Conservation (phyloP, 2,113 vertebrate species). For the Protomyctophum bolini region DNA sequence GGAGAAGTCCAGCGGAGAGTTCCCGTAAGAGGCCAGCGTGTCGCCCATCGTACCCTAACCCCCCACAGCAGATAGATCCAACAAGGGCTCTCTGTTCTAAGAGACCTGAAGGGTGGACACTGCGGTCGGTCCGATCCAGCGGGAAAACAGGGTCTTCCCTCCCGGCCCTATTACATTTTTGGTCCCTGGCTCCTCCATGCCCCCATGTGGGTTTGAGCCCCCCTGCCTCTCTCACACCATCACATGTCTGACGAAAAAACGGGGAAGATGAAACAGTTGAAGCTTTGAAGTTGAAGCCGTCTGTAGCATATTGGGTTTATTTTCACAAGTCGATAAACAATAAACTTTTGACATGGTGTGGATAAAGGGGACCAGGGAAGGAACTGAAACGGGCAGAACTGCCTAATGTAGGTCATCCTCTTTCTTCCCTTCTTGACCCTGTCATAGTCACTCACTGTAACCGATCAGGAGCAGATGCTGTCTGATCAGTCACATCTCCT, state of each 20-base stretch:
- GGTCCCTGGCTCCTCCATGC: conserved; percentile 17
- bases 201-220: conserved; percentile 25
- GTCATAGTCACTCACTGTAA: conserved; percentile 23
- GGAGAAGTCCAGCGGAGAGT: conserved; percentile 24
- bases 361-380: conserved; percentile 4
- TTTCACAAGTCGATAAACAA: conserved; percentile 12
- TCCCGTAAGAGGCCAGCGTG: conserved; percentile 14
- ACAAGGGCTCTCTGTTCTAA: conserved; percentile 68
- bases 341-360: neutral
- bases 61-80: neutral
- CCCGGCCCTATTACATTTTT: conserved; percentile 10
- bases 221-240: conserved; percentile 29
- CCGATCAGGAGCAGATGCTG: conserved; percentile 22
- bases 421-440: conserved; percentile 16
- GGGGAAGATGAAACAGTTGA: conserved; percentile 9
- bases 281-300: conserved; percentile 1
- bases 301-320: neutral
- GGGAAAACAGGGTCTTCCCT: conserved; percentile 19
- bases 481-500: neutral
- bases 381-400: conserved; percentile 33
- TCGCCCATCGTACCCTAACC: neutral
- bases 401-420: conserved; percentile 35
- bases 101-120: conserved; percentile 57
- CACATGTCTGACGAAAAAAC: conserved; percentile 24
- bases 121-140: conserved; percentile 41